Percentiles rank a stretch among this genome's conserved stretches.
These are phyloP conservation scores for Chaetodon trifascialis DNA, from an alignment of 2,113 vertebrate species.

Conservation along the genomic window DNA sequence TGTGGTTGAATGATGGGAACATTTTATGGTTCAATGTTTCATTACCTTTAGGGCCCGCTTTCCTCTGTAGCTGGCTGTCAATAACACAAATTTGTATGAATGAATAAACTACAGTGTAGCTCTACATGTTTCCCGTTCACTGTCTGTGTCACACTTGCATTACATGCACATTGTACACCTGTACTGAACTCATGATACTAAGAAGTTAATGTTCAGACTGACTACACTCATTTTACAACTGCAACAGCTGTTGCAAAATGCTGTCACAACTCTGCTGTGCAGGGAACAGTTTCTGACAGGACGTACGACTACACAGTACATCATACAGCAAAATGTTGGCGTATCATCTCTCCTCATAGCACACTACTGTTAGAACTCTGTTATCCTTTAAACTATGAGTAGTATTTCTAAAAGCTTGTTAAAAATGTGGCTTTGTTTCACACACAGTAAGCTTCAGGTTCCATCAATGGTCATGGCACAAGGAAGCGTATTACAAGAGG, in stretches of 20 bases:
- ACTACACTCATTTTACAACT: background rate
- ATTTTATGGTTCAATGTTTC: slow-evolving; percentile 74
- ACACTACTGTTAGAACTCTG: background rate
- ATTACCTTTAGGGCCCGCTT: slow-evolving; percentile 68
- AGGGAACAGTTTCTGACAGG: slow-evolving; percentile 17
- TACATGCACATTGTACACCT: background rate
- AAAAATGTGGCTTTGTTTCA: background rate
- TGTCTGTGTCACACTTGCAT: background rate
- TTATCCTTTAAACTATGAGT: background rate
- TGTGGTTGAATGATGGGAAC: slow-evolving; percentile 78
- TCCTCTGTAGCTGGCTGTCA: slow-evolving; percentile 75
- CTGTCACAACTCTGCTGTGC: background rate
- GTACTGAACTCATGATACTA: background rate
- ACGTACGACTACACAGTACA: slow-evolving; percentile 22
- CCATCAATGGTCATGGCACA: background rate
- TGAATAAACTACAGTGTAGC: slow-evolving; percentile 84
- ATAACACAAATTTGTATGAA: slow-evolving; percentile 75
- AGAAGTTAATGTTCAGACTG: background rate
- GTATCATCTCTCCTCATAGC: too few species aligned
- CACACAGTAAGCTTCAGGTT: background rate
- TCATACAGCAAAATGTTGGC: background rate
- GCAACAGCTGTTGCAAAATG: background rate
- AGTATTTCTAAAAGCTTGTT: background rate
- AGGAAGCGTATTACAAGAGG: slow-evolving; percentile 23
- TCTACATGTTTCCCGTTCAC: slow-evolving; percentile 24